Conservation (phyloP, 2,797 vertebrate species). For the Hypotaenidia philippensis region DNA sequence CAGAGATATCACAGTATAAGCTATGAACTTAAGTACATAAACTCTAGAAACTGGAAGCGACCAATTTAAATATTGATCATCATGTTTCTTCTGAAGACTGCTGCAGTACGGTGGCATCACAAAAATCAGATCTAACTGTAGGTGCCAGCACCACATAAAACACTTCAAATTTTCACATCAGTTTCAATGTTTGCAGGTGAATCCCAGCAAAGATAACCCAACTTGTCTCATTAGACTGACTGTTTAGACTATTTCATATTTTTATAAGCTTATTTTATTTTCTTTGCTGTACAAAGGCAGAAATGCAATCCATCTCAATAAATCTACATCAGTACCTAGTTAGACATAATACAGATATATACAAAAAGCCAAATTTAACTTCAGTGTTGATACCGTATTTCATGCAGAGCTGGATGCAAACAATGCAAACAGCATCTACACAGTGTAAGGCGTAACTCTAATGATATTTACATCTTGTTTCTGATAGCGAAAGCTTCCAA, state of each 20-base stretch:
- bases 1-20: rapidly evolving
- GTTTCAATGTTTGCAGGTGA: neutral
- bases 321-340: conserved; percentile 37
- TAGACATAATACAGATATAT: conserved; percentile 50
- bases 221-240: neutral
- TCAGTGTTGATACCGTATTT: conserved; percentile 23
- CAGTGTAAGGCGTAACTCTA: neutral
- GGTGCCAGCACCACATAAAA: neutral
- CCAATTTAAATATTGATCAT: neutral
- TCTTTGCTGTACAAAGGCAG: conserved; percentile 68
- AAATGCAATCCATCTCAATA: conserved; percentile 32
- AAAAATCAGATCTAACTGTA: neutral
- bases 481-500: neutral
- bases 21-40: neutral
- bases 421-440: conserved; percentile 39
- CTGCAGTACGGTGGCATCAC: neutral
- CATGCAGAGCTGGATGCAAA: conserved; percentile 20
- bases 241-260: neutral
- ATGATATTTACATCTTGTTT: conserved; percentile 12
- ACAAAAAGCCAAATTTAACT: conserved; percentile 26
- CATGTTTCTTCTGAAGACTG: neutral
- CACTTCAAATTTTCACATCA: neutral
- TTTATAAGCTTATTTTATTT: conserved; percentile 59
- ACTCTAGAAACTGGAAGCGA: neutral
- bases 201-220: neutral